A percentile compares a stretch with the other conserved stretches of the same genome.
These are phyloP conservation scores for Recurvirostra avosetta DNA, from an alignment of 2,113 vertebrate genomes.

Conservation along the genomic window DNA sequence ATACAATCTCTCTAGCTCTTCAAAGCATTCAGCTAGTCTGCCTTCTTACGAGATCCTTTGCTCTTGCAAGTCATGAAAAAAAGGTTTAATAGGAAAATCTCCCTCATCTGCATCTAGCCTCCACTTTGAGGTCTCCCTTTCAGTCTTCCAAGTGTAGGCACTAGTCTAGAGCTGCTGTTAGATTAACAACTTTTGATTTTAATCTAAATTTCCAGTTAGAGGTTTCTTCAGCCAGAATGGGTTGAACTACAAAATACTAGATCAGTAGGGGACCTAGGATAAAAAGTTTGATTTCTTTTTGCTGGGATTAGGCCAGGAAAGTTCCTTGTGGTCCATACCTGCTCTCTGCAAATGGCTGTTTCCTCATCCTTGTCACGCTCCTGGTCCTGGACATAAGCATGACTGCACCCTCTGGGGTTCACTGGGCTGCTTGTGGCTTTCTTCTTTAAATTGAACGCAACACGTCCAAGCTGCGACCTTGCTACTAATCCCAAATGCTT, in stretches of 20 bases:
- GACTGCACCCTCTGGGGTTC: not conserved
- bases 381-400: not conserved
- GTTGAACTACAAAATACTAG: not conserved
- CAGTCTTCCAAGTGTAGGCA: not conserved
- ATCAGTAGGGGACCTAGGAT: not conserved
- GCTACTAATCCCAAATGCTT: not conserved
- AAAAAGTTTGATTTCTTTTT: not conserved
- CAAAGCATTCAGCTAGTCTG: not conserved
- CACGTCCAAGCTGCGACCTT: not conserved
- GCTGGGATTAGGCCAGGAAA: not conserved
- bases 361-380: not conserved
- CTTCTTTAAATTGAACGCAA: not conserved
- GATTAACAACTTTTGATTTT: not conserved
- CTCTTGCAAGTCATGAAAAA: not conserved
- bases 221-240: not conserved
- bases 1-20: not conserved
- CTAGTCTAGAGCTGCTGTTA: not conserved
- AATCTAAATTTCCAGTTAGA: not conserved
- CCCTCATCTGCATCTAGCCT: not conserved
- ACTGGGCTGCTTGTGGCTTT: not conserved
- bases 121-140: not conserved
- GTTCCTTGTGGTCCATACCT: not conserved
- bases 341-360: not conserved
- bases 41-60: not conserved
- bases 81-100: not conserved